Base-by-base conservation (phyloP, 2,797 vertebrate species). In the Toxotes lorentzi region DNA sequence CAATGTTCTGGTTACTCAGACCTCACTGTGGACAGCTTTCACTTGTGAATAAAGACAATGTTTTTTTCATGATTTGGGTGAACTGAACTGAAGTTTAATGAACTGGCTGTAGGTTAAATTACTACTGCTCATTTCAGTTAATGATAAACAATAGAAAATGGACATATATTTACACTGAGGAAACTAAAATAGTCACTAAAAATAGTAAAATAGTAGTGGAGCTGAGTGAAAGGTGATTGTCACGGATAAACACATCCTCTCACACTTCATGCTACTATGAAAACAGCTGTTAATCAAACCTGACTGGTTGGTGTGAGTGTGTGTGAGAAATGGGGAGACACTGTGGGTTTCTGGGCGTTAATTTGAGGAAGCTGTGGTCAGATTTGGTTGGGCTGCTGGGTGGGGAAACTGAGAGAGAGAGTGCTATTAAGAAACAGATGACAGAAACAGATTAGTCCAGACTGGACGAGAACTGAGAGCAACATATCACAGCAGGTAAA, bases 281-380 rank as follows among this genome's bases (percentile, higher is more conserved):
- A 66, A 77, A 35, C 47, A 77, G 41, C 51, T 43, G 40, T 65
- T 67, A 14, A 63, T 38, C 63, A 61, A 87, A 24, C 13, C 1
- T 60, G 23, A 50, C 17, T 13, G 2, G n/a, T 30, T 30, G 27
- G 6, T 35, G 4, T 35, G 34, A 6, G 34, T 35, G 34, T 35
- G 34, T 40, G 38, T 40, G 9, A 34, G 61, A 79, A 70, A 48
- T 12, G 32, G 47, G 54, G 6, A n/a, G 27, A 57, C 59, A 53
- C 17, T 73, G 69, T 45, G 65, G 19, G 30, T 74, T 78, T 77
- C 43, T 65, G 73, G 72, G 73, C 23, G 67, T 79, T 53, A 7
- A 1, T 85, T 83, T 86, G 70, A 73, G 88, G 91, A 94, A 94
- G 91, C n/a, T 91, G 92, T 79, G 89, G 86, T 87, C 53, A 67